Evolutionary conservation across 2,113 vertebrate genomes (phyloP).

Genomic region (Calidris pugnax): DNA sequence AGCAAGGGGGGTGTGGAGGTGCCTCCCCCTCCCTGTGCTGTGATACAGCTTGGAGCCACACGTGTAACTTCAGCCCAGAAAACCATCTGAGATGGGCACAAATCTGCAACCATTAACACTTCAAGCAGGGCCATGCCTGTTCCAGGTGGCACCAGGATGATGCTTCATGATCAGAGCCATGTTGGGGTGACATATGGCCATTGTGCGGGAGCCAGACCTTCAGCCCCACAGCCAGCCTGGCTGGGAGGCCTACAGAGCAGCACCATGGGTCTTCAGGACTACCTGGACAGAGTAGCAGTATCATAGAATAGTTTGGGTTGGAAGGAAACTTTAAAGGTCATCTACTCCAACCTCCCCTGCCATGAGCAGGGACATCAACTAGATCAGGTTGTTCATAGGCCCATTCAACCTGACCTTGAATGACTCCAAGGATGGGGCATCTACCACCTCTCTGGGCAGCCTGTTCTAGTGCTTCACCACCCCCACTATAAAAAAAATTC

Average conservation of each 20-base stretch:
- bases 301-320: background rate
- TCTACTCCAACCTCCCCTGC: background rate
- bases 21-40: background rate
- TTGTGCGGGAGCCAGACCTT: background rate
- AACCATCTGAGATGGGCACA: background rate
- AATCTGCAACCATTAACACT: background rate
- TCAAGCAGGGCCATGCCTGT: background rate
- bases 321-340: background rate
- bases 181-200: fast-evolving
- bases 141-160: background rate
- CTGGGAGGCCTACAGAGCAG: background rate
- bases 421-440: background rate
- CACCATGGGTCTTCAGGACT: background rate
- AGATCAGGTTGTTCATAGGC: background rate
- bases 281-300: background rate
- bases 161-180: background rate
- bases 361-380: background rate
- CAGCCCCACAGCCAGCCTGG: background rate
- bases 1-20: fast-evolving
- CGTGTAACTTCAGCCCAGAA: background rate
- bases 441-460: background rate
- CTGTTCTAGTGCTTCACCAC: background rate
- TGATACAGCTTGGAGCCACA: background rate
- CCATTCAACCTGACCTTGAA: background rate
- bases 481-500: background rate